Base-by-base conservation (phyloP, 2,113 vertebrate species). In the Cepphus grylle region DNA sequence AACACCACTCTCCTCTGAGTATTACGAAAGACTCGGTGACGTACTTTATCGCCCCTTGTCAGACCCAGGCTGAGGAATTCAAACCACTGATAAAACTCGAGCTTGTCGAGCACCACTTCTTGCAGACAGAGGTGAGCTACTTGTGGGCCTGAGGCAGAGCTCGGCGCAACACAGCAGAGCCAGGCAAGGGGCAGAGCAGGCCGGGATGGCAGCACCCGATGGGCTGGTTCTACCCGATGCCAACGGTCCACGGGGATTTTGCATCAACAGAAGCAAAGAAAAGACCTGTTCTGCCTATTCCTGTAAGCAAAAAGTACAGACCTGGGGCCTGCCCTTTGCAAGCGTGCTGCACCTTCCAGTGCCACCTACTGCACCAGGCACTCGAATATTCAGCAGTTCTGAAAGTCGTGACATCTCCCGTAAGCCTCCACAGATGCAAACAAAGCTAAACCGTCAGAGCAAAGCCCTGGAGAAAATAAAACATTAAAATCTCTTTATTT, bases 121-220 rank as follows among this genome's bases (percentile, higher is more conserved):
- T n/a, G 62, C 61, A 90, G 88, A 80, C 29, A 47, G 61, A 71
- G 36, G 22, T 4, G 13, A 73, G 12, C 19, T 86, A 42, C 12
- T 59, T 67, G 25, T 45, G 47, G 45, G 25, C 25, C 0, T 9
- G 0, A 0, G 19, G 27, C 16, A 74, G 30, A 72, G n/a, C n/a
- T 61, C 70, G 47, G 30, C 2, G 12, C 26, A 76, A 32, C 5
- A 5, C 40, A 22, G 42, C 16, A 66, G 25, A 62, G 5, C 4
- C 50, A 11, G 15, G 11, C 0, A 0, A 72, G 42, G 34, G 38
- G 47, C 5, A 0, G 21, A 53, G 23, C 0, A 0, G 15, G 17
- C 23, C 40, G 12, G n/a, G 9, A 26, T 15, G 27, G 38, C n/a
- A 42, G 55, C 23, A 70, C 17, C 50, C 34, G 5, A 8, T 14